Evolutionary conservation across 2,797 vertebrate species (phyloP), one percentile per base, ranked within the genome.

Genomic region (Aeoliscus strigatus): DNA sequence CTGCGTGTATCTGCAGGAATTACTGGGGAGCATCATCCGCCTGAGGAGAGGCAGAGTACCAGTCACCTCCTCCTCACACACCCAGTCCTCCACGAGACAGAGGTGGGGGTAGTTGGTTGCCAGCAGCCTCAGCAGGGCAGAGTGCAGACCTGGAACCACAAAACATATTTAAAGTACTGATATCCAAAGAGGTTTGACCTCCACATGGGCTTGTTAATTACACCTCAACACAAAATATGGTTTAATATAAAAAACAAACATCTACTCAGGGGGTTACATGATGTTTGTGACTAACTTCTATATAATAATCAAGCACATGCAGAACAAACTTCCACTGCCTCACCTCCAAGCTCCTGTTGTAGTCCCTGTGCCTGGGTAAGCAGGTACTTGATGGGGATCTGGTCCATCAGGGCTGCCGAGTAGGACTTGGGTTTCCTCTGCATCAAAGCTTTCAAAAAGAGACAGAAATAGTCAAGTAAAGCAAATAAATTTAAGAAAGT

Each of bases 71-170:
- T 99, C 96, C 69, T 98, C 96, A 50, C 93, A 93, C 51, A 99
- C 92, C 96, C 96, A 99, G 68, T 98, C 96, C 14, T 99, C 96
- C 87, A 99, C 96, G 1, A 98, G 91, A 79, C 95, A 98, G 3
- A 99, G 86, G 70, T 99, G 94, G 15, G 96, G 96, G 37, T 93
- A 98, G 84, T 98, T 98, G 39, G 96, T 97, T 24, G 96, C 94
- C 63, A 99, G 84, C 31, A 99, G 91, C 29, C 96, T 93, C 45
- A 99, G 65, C 64, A 99, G 84, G 4, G 94, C 91, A 29, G 96
- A 98, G 80, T 98, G 94, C 55, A 99, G 77, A 11, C 93, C 96
- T 99, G 64, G 27, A 45, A 29, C 27, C 45, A 10, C 1, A 9
- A 29, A 29, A 36, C 9, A 24, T 17, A 42, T 7, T 1, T n/a